Conservation (phyloP, 2,797 vertebrate species). For the Lithobates pipiens region DNA sequence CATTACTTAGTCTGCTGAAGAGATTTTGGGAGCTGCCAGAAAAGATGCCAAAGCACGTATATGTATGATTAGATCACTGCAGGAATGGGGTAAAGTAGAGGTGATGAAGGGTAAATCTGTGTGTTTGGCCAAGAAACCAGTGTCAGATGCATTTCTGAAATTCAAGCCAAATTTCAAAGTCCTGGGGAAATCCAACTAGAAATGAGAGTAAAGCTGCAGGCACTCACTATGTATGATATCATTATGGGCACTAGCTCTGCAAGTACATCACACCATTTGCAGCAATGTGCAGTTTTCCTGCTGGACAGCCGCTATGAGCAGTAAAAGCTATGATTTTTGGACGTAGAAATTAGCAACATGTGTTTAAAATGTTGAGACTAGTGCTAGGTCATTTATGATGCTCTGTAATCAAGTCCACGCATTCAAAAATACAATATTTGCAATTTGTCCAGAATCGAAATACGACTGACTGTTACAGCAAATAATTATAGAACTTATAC, state of each 20-base stretch:
- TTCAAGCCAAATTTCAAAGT: slow-evolving; percentile 59
- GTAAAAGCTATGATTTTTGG: background rate
- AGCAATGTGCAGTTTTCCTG: background rate
- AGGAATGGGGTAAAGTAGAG: slow-evolving; percentile 60
- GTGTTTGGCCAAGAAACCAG: slow-evolving; percentile 52
- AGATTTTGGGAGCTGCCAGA: slow-evolving; percentile 59
- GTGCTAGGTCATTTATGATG: too few species aligned
- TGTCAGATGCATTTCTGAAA: slow-evolving; percentile 59
- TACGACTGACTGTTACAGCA: too few species aligned
- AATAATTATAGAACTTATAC: too few species aligned
- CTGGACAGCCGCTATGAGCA: background rate
- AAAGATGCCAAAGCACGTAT: slow-evolving; percentile 59
- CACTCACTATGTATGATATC: slow-evolving; percentile 59
- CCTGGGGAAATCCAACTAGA: slow-evolving; percentile 56
- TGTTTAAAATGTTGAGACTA: too few species aligned
- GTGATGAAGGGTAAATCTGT: slow-evolving; percentile 61
- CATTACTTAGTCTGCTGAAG: slow-evolving; percentile 58
- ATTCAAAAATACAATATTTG: too few species aligned
- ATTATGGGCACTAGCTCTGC: slow-evolving; percentile 41
- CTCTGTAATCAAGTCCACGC: too few species aligned
- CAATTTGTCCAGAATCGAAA: too few species aligned
- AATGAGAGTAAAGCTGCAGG: slow-evolving; percentile 49
- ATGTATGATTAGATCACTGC: slow-evolving; percentile 59
- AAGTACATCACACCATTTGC: slow-evolving; percentile 24
- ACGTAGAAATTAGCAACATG: background rate